Base-by-base conservation (phyloP, 2,888 invertebrate species). In the Erpobdella octoculata region DNA sequence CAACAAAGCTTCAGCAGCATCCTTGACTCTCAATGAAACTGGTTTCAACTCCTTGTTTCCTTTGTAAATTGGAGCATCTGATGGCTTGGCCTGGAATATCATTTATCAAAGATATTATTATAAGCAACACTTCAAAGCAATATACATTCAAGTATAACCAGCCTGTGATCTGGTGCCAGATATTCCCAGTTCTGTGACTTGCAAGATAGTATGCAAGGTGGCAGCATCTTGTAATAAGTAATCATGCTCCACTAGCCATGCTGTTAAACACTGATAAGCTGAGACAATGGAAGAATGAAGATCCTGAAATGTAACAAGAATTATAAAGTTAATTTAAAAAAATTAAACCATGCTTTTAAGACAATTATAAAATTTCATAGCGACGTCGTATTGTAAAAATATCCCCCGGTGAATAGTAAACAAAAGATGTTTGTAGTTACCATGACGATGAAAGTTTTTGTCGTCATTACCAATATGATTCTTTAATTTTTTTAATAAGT, bases 101-200 rank as follows among this genome's bases (percentile, higher is more conserved):
- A 9, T 33, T 12, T 2, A 61, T 33, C 5, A 31, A 21, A 33
- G 9, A 64, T 31, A 64, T 21, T 64, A 64, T 31, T 15, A 37
- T 21, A 72, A 25, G 31, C 6, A 15, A 12, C 8, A 59, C 21
- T 59, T n/a, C n/a, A n/a, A n/a, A n/a, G n/a, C n/a, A n/a, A n/a
- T n/a, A n/a, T n/a, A n/a, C n/a, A n/a, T n/a, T n/a, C n/a, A n/a
- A n/a, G n/a, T n/a, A n/a, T n/a, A 41, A 62, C 71, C 74, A 79
- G 86, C 86, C 84, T 86, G 85, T 59, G 87, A 87, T 85, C 95
- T 96, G 8, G 92, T 89, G 21, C 98, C 98, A 0, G 96, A 95
- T 71, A 98, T 92, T 71, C 98, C 98, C 35, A 97, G 87, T 83
- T 98, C 97, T 1, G 96, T 92, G 0, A 96, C 95, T 85, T 98